These are phyloP conservation scores for Synodontis membranacea DNA, from an alignment of 2,113 vertebrate species.

Conservation along the genomic window DNA sequence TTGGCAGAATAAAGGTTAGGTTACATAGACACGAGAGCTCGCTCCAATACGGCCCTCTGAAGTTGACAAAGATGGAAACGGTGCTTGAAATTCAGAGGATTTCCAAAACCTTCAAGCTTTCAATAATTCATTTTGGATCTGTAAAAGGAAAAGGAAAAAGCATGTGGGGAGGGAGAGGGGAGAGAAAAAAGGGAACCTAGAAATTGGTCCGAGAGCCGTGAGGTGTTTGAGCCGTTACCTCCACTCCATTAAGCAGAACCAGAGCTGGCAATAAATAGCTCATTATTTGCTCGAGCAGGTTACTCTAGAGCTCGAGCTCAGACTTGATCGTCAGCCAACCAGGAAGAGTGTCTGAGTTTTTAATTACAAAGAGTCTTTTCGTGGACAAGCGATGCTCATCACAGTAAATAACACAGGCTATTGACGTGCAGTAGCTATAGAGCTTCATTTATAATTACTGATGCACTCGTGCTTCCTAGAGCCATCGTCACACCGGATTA, in stretches of 20 bases:
- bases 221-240: constrained; percentile 49
- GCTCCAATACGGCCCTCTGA: constrained; percentile 51
- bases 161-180: not conserved
- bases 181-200: constrained; percentile 2
- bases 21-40: constrained; percentile 53
- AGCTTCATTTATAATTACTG: constrained; percentile 33
- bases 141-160: constrained; percentile 42
- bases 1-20: constrained; percentile 51
- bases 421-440: not conserved
- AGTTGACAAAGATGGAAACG: constrained; percentile 59
- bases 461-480: not conserved
- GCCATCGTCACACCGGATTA: not conserved
- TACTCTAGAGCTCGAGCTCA: constrained; percentile 25
- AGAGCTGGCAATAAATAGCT: constrained; percentile 48
- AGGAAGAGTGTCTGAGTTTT: constrained; percentile 36
- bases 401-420: constrained; percentile 35
- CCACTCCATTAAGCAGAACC: constrained; percentile 52
- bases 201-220: constrained; percentile 34
- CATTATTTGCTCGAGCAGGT: constrained; percentile 50
- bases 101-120: constrained; percentile 56
- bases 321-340: constrained; percentile 22
- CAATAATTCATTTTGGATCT: constrained; percentile 58
- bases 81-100: constrained; percentile 60
- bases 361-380: constrained; percentile 46
- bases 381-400: constrained; percentile 30